These are phyloP conservation scores for Epinephelus malabaricus DNA, from an alignment of 2,797 vertebrate species.

Conservation along the genomic window DNA sequence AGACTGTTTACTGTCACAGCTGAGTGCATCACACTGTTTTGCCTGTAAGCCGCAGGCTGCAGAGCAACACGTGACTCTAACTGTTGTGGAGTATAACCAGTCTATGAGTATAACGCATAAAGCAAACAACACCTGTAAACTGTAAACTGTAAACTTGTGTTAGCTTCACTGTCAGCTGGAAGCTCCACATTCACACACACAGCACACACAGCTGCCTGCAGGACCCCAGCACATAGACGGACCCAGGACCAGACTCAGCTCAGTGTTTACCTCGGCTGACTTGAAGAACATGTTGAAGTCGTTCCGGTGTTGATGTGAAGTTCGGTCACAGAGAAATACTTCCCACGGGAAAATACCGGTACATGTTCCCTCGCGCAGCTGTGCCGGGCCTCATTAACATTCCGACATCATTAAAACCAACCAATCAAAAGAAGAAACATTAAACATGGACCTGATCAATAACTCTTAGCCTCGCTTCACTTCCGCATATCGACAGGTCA, in stretches of 20 bases:
- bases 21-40: too few species aligned
- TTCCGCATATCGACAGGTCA: conserved; percentile 35
- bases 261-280: conserved; percentile 46
- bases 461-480: neutral
- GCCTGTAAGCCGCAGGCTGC: too few species aligned
- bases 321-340: neutral
- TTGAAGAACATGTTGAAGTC: conserved; percentile 48
- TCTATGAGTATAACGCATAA: too few species aligned
- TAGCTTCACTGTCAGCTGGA: too few species aligned
- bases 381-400: neutral
- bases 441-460: neutral
- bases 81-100: too few species aligned
- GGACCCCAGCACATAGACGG: neutral
- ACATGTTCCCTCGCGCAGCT: neutral
- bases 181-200: too few species aligned
- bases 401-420: neutral
- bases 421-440: neutral
- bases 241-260: neutral
- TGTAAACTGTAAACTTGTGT: too few species aligned
- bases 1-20: too few species aligned
- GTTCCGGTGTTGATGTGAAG: neutral
- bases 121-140: too few species aligned
- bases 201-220: too few species aligned
- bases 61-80: neutral
- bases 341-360: neutral